Evolutionary conservation across 2,888 invertebrate genomes (phyloP).

Genomic region (Aporophyla lueneburgensis): DNA sequence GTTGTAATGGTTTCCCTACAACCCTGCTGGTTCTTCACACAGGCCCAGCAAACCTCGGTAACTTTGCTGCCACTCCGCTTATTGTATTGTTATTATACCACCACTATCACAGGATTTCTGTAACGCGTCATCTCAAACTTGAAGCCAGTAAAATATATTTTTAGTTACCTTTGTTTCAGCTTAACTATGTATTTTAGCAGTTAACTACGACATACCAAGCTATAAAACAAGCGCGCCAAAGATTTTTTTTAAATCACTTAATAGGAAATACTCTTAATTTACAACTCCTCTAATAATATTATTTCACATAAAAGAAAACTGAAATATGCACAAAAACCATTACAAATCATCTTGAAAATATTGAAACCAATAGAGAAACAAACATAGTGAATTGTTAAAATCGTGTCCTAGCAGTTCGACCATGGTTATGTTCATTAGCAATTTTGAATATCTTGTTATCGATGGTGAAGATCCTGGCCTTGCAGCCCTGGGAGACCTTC

Average conservation of each 20-base stretch:
- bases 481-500: constrained; percentile 49
- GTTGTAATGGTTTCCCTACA: constrained; percentile 76
- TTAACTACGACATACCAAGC: neutral
- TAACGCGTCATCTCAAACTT: constrained; percentile 76
- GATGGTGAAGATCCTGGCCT: constrained; percentile 49
- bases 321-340: neutral
- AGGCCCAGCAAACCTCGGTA: constrained; percentile 70
- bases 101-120: constrained; percentile 82
- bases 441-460: constrained; percentile 30
- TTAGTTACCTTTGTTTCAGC: neutral
- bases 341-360: neutral
- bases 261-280: neutral
- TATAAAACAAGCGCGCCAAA: neutral
- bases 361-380: neutral
- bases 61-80: constrained; percentile 69
- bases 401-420: neutral
- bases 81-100: constrained; percentile 72
- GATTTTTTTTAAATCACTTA: neutral
- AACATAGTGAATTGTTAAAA: neutral
- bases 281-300: neutral
- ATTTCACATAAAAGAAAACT: constrained; percentile 3
- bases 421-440: constrained; percentile 44
- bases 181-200: neutral
- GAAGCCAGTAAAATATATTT: constrained; percentile 47
- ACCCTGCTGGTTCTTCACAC: constrained; percentile 68